Evolutionary conservation across 2,797 vertebrate genomes (phyloP).

Genomic region (Cephalopachus bancanus): DNA sequence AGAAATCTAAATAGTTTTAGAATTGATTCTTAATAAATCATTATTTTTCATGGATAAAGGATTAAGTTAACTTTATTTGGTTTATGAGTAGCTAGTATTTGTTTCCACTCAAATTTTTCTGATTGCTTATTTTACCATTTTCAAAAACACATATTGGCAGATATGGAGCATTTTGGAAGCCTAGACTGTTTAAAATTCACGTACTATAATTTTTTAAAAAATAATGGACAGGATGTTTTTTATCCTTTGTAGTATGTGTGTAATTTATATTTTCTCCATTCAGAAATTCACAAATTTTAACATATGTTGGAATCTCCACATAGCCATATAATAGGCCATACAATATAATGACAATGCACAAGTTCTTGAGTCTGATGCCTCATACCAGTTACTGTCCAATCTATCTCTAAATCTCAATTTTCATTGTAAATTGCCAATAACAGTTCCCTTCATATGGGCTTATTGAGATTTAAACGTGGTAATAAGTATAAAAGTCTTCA

Average conservation of each 20-base stretch:
- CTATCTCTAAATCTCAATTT: background rate
- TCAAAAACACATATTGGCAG: background rate
- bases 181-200: background rate
- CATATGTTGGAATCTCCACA: background rate
- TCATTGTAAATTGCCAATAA: background rate
- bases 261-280: background rate
- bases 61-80: constrained; percentile 62
- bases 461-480: background rate
- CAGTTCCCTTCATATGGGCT: background rate
- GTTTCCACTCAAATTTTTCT: constrained; percentile 58
- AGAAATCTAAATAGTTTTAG: background rate
- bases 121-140: constrained; percentile 45
- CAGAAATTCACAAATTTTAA: background rate
- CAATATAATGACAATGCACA: background rate
- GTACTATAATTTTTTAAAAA: background rate
- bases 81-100: constrained; percentile 58
- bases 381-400: background rate
- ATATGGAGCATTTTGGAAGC: constrained; percentile 9
- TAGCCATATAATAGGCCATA: background rate
- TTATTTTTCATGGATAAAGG: constrained; percentile 65
- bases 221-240: background rate
- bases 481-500: constrained; percentile 43
- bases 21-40: constrained; percentile 44
- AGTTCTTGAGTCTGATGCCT: background rate
- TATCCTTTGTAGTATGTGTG: background rate